Base-by-base conservation (phyloP, 2,888 invertebrate species). In the Agrochola litura region DNA sequence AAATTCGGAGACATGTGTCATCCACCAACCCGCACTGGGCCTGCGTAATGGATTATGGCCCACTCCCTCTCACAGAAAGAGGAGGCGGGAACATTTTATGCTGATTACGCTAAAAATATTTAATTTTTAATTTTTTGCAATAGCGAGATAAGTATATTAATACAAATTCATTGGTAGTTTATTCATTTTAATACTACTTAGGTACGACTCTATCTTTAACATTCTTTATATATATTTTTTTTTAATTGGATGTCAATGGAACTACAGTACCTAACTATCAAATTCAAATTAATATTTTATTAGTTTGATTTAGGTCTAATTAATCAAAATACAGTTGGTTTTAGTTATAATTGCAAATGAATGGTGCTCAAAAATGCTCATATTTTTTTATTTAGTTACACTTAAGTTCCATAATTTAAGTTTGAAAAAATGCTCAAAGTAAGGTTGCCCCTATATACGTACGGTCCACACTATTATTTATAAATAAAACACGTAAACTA, bases 371-470 rank as follows among this genome's bases (percentile, higher is more conserved):
- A 84, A 78, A 87, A 78, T 74, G 61, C 25, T 73, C 63, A 78
- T 77, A 46, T 52, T 41, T 65, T 54, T 66, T 76, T 41, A 3
- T 14, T 41, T 37, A 60, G 30, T 56, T 71, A 66, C 1, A 46
- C 5, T 12, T 58, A 60, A n/a, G 37, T 43, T 43, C 10, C 63
- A 46, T 6, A 19, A 49, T 49, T 54, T 79, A 64, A 46, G 52
- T 30, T 72, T 70, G 41, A 52, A 76, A 68, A 22, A 69, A 54
- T 76, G 77, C 81, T 84, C 82, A 82, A 84, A 69, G 12, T 78
- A 81, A 78, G 82, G 84, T 84, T 76, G 82, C 79, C 81, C 80
- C 6, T 46, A 41, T 52, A 81, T 87, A 87, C 81, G 82, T 86
- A 86, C 22, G n/a, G n/a, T n/a, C n/a, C 65, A 74, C 22, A 60